Evolutionary conservation across 2,797 vertebrate species (phyloP), one percentile per base, ranked within the genome.

Genomic region (Sebastes vulpes): DNA sequence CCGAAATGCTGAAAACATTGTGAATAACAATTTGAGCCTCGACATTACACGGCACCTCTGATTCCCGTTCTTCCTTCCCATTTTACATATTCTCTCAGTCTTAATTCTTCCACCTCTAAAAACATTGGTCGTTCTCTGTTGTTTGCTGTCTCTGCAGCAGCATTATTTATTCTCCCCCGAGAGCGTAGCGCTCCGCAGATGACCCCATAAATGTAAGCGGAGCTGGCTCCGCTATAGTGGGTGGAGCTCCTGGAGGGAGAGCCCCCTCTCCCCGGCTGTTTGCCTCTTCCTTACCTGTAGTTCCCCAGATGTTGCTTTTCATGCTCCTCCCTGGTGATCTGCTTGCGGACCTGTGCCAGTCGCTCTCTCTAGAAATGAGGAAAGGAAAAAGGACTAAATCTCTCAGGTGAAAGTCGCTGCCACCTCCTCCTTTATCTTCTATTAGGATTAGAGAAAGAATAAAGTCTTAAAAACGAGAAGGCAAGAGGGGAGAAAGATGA

Each of bases 271-370:
- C 21, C 66, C 20, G 8, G 53, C 57, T 58, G 31, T 74, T 79
- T 71, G 64, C 65, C 25, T 87, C 61, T 72, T 70, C 32, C 90
- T 95, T 97, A 99, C 98, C 98, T 98, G 94, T 99, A 99, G 94
- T 99, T 99, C 76, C 98, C 98, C 96, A 99, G 97, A 89, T 99
- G 97, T 89, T 96, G 96, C 67, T 98, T 99, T 96, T 99, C 98
- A 83, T 99, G 97, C 89, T 99, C 97, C 89, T 99, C 98, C 94
- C 97, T 97, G 65, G 97, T 98, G 92, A 99, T 96, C 93, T 99
- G 98, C 92, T 97, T 99, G 90, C 98, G 97, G 86, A 99, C 97
- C 95, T 99, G 98, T 75, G 96, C 97, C 79, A 99, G 97, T 76
- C 97, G 97, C 90, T 99, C 98, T 96, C 98, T 99, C 98, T 99